Percentiles rank a stretch among this genome's conserved stretches.
Conservation (phyloP, 2,888 invertebrate species). For the Malthinus flaveolus region DNA sequence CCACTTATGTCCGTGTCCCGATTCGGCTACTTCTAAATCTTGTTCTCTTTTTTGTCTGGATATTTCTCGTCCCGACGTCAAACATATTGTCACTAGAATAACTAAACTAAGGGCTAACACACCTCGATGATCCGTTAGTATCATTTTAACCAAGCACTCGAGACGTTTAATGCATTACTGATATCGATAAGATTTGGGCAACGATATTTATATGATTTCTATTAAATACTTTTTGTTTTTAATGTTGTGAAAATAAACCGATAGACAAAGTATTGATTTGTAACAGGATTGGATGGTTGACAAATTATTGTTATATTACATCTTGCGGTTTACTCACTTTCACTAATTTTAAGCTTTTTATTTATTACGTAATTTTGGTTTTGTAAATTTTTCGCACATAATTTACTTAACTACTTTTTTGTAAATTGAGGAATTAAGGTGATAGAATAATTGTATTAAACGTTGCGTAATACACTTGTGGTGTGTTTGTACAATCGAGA, state of each 20-base stretch:
- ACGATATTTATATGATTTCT: slow-evolving; percentile 45
- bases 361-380: slow-evolving; percentile 17
- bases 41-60: slow-evolving; percentile 55
- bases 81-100: slow-evolving; percentile 53
- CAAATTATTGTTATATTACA: slow-evolving; percentile 47
- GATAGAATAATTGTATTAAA: too few relatives aligned
- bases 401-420: too few relatives aligned
- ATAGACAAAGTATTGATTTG: slow-evolving; percentile 39
- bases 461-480: too few relatives aligned
- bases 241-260: slow-evolving; percentile 39
- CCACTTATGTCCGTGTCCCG: slow-evolving; percentile 54
- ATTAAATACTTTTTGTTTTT: slow-evolving; percentile 27
- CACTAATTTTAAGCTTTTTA: slow-evolving; percentile 35
- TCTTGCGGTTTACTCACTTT: slow-evolving; percentile 48
- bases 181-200: slow-evolving; percentile 26
- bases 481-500: too few relatives aligned
- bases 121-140: slow-evolving; percentile 57
- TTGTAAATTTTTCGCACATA: slow-evolving; percentile 15
- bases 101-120: slow-evolving; percentile 69
- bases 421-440: too few relatives aligned
- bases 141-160: slow-evolving; percentile 26
- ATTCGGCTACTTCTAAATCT: slow-evolving; percentile 31
- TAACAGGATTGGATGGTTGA: slow-evolving; percentile 39
- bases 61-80: slow-evolving; percentile 59
- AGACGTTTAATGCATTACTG: slow-evolving; percentile 39